phyloP scores from a whole-genome alignment of 2,113 vertebrate species.

The Trogon melanurus region DNA sequence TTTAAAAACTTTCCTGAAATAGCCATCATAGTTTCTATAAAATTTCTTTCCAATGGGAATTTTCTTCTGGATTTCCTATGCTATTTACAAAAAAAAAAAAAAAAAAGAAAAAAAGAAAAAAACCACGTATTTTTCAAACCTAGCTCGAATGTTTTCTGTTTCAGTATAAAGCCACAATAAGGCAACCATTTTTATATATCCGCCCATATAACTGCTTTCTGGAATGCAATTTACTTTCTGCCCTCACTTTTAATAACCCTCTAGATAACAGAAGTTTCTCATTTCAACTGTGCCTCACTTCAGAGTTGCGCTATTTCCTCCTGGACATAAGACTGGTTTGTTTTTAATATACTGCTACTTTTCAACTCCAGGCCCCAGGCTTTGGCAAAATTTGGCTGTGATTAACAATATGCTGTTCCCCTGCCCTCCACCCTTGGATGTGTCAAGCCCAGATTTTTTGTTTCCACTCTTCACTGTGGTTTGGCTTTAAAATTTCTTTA shows the following conservation, averaged over 20 bases:
- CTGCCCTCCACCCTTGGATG: not conserved
- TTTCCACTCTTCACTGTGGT: not conserved
- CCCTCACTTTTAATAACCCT: slow-evolving; percentile 25
- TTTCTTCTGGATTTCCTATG: not conserved
- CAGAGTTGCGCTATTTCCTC: not conserved
- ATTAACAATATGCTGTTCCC: not conserved
- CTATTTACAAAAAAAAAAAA: not conserved
- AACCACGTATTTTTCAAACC: not conserved
- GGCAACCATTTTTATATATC: not conserved
- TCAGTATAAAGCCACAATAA: not conserved
- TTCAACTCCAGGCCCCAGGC: not conserved
- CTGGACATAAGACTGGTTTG: not conserved
- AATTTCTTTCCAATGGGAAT: not conserved
- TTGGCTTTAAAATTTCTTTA: not conserved
- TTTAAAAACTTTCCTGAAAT: not conserved
- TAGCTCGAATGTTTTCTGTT: not conserved
- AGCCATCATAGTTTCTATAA: not conserved
- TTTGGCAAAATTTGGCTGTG: not conserved
- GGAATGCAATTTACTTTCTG: slow-evolving; percentile 27
- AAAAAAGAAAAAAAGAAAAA: not conserved
- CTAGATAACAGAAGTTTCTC: slow-evolving; percentile 1
- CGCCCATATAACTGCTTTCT: not conserved
- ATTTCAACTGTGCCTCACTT: not conserved
- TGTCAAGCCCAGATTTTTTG: not conserved
- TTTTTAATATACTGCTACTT: slow-evolving; percentile 22